A percentile compares a stretch with the other conserved stretches of the same genome.
Evolutionary conservation across 2,797 vertebrate species (phyloP).

Genomic region (Tiaroga cobitis): DNA sequence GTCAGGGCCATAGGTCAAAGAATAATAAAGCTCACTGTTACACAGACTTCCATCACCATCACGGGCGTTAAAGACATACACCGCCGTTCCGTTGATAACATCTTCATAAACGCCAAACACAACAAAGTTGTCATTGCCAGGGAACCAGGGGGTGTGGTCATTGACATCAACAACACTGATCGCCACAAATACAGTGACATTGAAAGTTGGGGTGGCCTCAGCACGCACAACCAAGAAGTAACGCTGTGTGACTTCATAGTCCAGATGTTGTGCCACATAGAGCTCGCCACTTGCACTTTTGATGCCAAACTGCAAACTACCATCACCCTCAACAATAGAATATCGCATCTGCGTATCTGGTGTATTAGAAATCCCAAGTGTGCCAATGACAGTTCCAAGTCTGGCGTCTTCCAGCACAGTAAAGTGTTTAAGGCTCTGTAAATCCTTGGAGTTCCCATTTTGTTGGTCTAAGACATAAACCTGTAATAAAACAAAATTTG

Average conservation of each 20-base stretch:
- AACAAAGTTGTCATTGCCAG: conserved; percentile 77
- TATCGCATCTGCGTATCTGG: conserved; percentile 73
- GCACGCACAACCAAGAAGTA: conserved; percentile 81
- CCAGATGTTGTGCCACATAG: conserved; percentile 86
- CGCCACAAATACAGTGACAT: conserved; percentile 76
- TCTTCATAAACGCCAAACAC: conserved; percentile 85
- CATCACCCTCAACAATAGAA: conserved; percentile 79
- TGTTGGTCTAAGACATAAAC: conserved; percentile 75
- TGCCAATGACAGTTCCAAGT: conserved; percentile 80
- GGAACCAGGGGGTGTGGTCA: conserved; percentile 82
- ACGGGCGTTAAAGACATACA: conserved; percentile 85
- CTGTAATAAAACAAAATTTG: conserved; percentile 69
- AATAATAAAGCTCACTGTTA: conserved; percentile 86
- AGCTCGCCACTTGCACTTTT: conserved; percentile 83
- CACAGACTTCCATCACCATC: conserved; percentile 86
- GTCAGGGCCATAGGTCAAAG: conserved; percentile 69
- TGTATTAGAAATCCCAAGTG: conserved; percentile 66
- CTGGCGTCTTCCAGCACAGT: conserved; percentile 83
- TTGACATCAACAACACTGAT: conserved; percentile 83
- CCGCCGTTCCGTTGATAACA: conserved; percentile 76
- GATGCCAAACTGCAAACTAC: conserved; percentile 81
- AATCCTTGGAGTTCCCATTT: conserved; percentile 51
- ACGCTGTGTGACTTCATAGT: conserved; percentile 84
- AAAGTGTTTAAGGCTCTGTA: conserved; percentile 77
- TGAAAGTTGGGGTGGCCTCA: conserved; percentile 71